Conservation (phyloP, 1,140 invertebrate genomes). For the Pollicipes pollicipes region DNA sequence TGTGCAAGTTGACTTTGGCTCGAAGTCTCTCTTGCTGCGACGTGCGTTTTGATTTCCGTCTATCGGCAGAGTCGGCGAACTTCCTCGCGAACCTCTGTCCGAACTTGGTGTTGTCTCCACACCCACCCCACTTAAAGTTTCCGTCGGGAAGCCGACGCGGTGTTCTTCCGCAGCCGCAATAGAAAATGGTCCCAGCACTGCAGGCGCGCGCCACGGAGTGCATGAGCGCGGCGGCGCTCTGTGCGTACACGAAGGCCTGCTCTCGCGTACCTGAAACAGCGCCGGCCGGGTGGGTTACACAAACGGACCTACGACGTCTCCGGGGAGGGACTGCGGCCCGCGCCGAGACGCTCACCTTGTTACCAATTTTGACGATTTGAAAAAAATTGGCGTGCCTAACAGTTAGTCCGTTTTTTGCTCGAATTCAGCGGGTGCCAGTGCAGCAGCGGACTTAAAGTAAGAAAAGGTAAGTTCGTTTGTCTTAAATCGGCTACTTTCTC, state of each 20-base stretch:
- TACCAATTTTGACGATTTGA: no score
- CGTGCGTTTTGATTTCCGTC: conserved; percentile 3
- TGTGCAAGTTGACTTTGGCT: conserved; percentile 5
- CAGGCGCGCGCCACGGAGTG: conserved; percentile 54
- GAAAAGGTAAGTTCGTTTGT: no score
- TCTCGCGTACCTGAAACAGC: conserved; percentile 47
- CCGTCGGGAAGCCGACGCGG: conserved; percentile 35
- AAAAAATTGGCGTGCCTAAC: no score
- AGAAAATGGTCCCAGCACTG: conserved; percentile 41
- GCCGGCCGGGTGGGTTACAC: background rate
- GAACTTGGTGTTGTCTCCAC: conserved; percentile 44
- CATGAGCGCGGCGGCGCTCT: conserved; percentile 50
- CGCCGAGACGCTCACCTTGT: no score
- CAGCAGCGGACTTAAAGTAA: no score
- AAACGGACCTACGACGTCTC: no score
- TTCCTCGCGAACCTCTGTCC: conserved; percentile 32
- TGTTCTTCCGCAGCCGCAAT: conserved; percentile 44
- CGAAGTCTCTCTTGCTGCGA: background rate
- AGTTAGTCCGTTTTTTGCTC: no score
- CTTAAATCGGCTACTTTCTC: no score
- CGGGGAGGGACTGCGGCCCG: no score
- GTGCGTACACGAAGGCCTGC: conserved; percentile 56
- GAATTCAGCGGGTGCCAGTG: no score
- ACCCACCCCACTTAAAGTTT: conserved; percentile 51
- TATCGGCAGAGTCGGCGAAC: conserved; percentile 13